Evolutionary conservation across 1,140 invertebrate species (phyloP).

Genomic region (Aphelenchoides avenae): DNA sequence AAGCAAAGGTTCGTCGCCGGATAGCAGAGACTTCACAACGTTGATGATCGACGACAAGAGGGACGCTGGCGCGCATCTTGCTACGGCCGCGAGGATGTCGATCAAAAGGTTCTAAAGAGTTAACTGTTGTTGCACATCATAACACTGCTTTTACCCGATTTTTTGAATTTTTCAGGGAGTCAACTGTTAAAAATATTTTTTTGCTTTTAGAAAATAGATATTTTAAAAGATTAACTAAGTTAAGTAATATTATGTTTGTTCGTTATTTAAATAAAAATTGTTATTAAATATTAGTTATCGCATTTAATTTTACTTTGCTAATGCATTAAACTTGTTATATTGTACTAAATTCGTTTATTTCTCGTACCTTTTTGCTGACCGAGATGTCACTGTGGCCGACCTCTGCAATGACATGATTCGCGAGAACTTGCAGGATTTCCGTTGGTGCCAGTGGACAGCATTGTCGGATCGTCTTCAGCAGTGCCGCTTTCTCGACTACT

Average conservation of each 20-base stretch:
- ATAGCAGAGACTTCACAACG: constrained; percentile 7
- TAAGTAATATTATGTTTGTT: too few species aligned
- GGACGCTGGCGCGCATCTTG: background rate
- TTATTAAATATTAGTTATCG: too few species aligned
- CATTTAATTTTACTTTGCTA: too few species aligned
- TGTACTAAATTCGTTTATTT: too few species aligned
- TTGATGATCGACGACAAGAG: constrained; percentile 5
- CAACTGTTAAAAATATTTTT: too few species aligned
- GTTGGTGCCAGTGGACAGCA: constrained; percentile 17
- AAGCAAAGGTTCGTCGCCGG: constrained; percentile 3
- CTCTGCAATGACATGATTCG: constrained; percentile 7
- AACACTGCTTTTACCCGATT: constrained; percentile 6
- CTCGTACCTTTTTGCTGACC: background rate
- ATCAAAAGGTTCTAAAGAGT: constrained; percentile 20
- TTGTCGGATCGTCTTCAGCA: constrained; percentile 24
- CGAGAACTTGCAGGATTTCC: constrained; percentile 11
- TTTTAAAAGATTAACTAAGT: too few species aligned
- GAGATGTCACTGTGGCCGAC: constrained; percentile 1
- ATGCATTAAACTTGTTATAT: too few species aligned
- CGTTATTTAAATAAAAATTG: too few species aligned
- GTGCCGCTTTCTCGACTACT: background rate
- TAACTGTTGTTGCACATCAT: too few species aligned
- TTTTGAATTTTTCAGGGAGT: background rate
- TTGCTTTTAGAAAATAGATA: too few species aligned
- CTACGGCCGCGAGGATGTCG: constrained; percentile 26